Evolutionary conservation across 2,113 vertebrate species (phyloP).

Genomic region (Osmerus eperlanus): DNA sequence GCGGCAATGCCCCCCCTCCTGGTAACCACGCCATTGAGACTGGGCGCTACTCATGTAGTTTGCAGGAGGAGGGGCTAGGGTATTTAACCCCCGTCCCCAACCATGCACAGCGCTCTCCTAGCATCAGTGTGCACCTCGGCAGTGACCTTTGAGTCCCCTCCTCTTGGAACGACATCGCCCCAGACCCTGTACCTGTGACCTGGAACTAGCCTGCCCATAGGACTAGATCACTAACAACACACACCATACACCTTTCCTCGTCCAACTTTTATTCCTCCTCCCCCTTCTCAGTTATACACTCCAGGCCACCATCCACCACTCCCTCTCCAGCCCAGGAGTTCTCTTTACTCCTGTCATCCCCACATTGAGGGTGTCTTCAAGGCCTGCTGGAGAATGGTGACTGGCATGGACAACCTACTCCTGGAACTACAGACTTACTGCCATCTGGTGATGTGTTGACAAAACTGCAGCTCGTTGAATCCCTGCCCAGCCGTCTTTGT

Average conservation of each 20-base stretch:
- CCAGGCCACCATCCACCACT: too few species aligned
- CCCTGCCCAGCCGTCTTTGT: neutral
- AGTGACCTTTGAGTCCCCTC: conserved; percentile 71
- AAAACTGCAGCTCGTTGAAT: conserved; percentile 13
- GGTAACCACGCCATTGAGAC: conserved; percentile 71
- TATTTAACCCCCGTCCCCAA: conserved; percentile 73
- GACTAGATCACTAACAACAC: conserved; percentile 33
- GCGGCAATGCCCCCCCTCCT: conserved; percentile 63
- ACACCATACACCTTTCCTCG: conserved; percentile 18
- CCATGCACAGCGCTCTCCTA: conserved; percentile 85
- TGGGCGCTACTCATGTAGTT: conserved; percentile 88
- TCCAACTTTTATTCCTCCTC: neutral
- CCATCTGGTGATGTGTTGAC: conserved; percentile 27
- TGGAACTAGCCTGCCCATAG: conserved; percentile 64
- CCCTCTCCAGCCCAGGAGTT: too few species aligned
- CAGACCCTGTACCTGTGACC: conserved; percentile 58
- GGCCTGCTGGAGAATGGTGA: conserved; percentile 8
- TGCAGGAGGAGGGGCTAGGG: conserved; percentile 87
- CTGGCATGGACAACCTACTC: conserved; percentile 14
- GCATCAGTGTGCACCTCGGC: conserved; percentile 89
- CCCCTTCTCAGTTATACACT: too few species aligned
- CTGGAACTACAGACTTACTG: conserved; percentile 9
- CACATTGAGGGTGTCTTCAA: too few species aligned
- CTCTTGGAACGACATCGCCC: conserved; percentile 11
- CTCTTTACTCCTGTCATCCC: too few species aligned